Conservation (phyloP, 2,797 vertebrate species). For the Craterocephalus amniculus region DNA sequence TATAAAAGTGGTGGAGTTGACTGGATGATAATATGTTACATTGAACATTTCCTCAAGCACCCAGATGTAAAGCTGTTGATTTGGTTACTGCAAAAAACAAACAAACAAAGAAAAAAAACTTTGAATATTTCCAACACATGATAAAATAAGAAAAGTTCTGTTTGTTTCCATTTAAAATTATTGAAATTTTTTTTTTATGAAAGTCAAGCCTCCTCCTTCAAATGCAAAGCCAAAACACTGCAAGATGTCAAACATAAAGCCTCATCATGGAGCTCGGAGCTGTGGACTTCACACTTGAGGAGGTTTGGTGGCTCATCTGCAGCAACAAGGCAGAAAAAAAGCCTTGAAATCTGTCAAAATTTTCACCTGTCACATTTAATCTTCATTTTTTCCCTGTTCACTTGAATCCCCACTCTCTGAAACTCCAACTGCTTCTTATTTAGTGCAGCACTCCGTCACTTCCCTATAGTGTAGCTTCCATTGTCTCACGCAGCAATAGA, state of each 20-base stretch:
- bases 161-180: not conserved
- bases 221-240: not conserved
- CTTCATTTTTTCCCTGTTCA: slow-evolving; percentile 16
- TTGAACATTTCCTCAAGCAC: too few relatives aligned
- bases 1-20: too few relatives aligned
- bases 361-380: slow-evolving; percentile 38
- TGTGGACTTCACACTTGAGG: not conserved
- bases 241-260: not conserved
- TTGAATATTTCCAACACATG: not conserved
- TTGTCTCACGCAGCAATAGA: slow-evolving; percentile 42
- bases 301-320: slow-evolving; percentile 15
- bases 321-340: not conserved
- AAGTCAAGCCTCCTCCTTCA: not conserved
- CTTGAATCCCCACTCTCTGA: not conserved
- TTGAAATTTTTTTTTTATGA: not conserved
- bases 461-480: slow-evolving; percentile 70
- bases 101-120: too few relatives aligned
- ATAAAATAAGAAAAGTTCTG: not conserved
- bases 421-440: slow-evolving; percentile 43
- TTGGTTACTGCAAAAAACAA: too few relatives aligned
- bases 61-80: too few relatives aligned
- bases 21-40: too few relatives aligned
- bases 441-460: slow-evolving; percentile 34
- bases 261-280: slow-evolving; percentile 1
- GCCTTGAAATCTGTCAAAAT: slow-evolving; percentile 44